Conservation (phyloP, 2,797 vertebrate species). For the Hyperoplus immaculatus region DNA sequence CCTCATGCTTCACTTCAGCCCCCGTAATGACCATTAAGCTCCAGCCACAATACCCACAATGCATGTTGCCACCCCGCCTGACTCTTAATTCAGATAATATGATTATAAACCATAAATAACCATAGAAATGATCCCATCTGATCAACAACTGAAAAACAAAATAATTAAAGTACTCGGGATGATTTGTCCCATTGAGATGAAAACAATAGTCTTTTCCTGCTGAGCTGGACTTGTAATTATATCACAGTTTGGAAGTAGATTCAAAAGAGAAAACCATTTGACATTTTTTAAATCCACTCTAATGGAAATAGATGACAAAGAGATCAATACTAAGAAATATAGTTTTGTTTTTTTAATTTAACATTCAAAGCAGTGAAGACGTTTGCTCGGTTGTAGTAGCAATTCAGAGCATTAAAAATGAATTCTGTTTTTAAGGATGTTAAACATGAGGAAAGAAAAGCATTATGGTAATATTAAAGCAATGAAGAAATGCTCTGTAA, state of each 20-base stretch:
- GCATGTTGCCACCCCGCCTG: not conserved
- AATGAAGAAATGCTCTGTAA: slow-evolving; percentile 33
- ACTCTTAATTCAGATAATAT: not conserved
- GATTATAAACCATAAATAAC: slow-evolving; percentile 1
- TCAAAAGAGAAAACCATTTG: slow-evolving; percentile 31
- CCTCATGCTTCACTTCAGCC: slow-evolving; percentile 24
- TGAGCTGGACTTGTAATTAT: slow-evolving; percentile 27
- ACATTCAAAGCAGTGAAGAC: slow-evolving; percentile 18
- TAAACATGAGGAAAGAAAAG: slow-evolving; percentile 41
- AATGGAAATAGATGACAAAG: slow-evolving; percentile 35
- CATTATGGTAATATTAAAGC: slow-evolving; percentile 47
- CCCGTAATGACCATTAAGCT: slow-evolving; percentile 6
- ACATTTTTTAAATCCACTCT: slow-evolving; percentile 31
- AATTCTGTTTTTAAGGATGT: slow-evolving; percentile 56
- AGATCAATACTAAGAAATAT: slow-evolving; percentile 23
- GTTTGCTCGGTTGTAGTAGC: slow-evolving; percentile 25
- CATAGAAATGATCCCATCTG: not conserved
- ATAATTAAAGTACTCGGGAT: not conserved
- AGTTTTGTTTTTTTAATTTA: slow-evolving; percentile 30
- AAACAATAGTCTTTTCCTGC: slow-evolving; percentile 4
- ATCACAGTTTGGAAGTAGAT: slow-evolving; percentile 29
- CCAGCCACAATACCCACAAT: slow-evolving; percentile 16
- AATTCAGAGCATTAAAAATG: slow-evolving; percentile 32
- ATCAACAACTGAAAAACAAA: not conserved
- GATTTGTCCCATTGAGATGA: slow-evolving; percentile 25